These are phyloP conservation scores for Aethina tumida DNA, from an alignment of 1,140 invertebrate genomes.

Conservation along the genomic window DNA sequence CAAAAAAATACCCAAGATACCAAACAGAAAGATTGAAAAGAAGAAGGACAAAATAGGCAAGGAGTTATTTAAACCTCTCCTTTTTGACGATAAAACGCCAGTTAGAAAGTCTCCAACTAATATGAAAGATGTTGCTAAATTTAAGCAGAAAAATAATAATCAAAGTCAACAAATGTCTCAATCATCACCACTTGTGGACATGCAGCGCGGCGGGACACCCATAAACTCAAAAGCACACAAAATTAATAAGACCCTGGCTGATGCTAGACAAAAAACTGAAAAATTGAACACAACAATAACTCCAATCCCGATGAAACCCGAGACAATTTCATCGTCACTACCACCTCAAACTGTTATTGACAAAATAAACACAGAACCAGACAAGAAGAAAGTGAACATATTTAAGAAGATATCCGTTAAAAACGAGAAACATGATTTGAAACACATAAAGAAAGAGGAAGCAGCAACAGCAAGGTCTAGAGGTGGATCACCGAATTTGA, in stretches of 20 bases:
- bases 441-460: constrained; percentile 41
- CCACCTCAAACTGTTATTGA: constrained; percentile 37
- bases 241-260: constrained; percentile 36
- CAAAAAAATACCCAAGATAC: constrained; percentile 16
- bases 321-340: too few species aligned
- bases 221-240: constrained; percentile 8
- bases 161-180: constrained; percentile 18
- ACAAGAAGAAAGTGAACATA: constrained; percentile 74
- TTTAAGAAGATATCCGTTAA: constrained; percentile 77
- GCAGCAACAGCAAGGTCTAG: constrained; percentile 37
- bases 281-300: constrained; percentile 36
- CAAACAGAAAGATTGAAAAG: constrained; percentile 39
- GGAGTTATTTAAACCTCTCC: constrained; percentile 40
- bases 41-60: constrained; percentile 56
- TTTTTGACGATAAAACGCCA: constrained; percentile 38
- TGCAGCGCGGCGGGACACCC: constrained; percentile 6
- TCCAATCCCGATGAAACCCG: constrained; percentile 28
- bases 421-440: constrained; percentile 44
- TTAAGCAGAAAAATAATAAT: constrained; percentile 39
- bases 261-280: constrained; percentile 40
- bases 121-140: constrained; percentile 44
- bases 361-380: constrained; percentile 65
- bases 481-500: constrained; percentile 38
- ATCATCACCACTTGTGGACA: neutral
- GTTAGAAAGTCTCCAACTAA: constrained; percentile 40